A percentile compares a stretch with the other conserved stretches of the same genome.
Evolutionary conservation across 2,888 invertebrate species (phyloP).

Genomic region (Trichogramma dendrolimi): DNA sequence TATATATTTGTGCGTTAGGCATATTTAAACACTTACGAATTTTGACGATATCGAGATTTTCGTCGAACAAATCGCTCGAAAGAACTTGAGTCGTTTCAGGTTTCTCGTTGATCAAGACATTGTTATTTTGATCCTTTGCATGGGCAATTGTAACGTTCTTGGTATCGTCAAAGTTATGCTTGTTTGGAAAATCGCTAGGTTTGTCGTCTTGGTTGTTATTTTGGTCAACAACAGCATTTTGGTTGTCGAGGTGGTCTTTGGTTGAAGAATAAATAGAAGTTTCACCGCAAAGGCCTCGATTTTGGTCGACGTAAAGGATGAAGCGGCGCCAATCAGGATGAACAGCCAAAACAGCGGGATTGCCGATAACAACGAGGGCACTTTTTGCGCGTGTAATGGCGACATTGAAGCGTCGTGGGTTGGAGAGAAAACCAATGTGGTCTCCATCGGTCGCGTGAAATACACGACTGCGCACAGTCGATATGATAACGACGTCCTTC

Average conservation of each 20-base stretch:
- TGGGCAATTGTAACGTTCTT: too few relatives aligned
- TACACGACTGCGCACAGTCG: conserved; percentile 68
- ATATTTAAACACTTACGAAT: conserved; percentile 1
- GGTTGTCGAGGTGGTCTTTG: neutral
- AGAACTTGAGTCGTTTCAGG: too few relatives aligned
- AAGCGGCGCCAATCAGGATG: conserved; percentile 38
- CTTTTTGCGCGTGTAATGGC: conserved; percentile 69
- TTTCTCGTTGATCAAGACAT: too few relatives aligned
- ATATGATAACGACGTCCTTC: conserved; percentile 73
- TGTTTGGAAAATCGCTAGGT: too few relatives aligned
- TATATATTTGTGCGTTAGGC: too few relatives aligned
- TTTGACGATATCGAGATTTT: conserved; percentile 3
- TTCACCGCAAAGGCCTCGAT: neutral
- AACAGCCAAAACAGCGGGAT: conserved; percentile 47
- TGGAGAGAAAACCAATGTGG: conserved; percentile 57
- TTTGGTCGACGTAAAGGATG: conserved; percentile 37
- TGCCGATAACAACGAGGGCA: conserved; percentile 60
- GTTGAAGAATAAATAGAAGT: too few relatives aligned
- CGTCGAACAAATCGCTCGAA: conserved; percentile 2
- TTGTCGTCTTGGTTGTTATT: too few relatives aligned
- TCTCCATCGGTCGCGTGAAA: conserved; percentile 57
- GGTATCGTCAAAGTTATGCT: too few relatives aligned
- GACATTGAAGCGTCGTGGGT: conserved; percentile 63
- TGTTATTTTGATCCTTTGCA: too few relatives aligned
- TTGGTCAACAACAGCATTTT: too few relatives aligned